A percentile compares a stretch with the other conserved stretches of the same genome.
Conservation (phyloP, 1,140 invertebrate genomes). For the Cherax destructor region DNA sequence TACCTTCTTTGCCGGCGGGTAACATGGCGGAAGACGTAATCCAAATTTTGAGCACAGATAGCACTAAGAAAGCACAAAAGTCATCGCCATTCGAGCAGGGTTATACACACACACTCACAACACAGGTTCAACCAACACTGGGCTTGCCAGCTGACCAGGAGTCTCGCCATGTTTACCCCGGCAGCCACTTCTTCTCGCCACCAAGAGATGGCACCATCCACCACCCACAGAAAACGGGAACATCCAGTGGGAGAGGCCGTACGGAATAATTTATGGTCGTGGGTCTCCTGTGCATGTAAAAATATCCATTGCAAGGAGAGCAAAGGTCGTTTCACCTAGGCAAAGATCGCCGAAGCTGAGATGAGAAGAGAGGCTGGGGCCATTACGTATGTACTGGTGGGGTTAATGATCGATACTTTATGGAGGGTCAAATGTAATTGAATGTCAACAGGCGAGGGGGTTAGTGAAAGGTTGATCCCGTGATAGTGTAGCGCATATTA, state of each 20-base stretch:
- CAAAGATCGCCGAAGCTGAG: not conserved
- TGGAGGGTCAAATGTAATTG: not conserved
- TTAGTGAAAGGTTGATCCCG: not conserved
- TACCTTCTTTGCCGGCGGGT: slow-evolving; percentile 16
- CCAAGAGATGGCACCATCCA: slow-evolving; percentile 38
- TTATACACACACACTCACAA: slow-evolving; percentile 52
- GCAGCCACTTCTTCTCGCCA: not conserved
- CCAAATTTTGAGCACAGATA: slow-evolving; percentile 55
- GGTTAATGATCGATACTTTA: not conserved
- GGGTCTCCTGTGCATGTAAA: slow-evolving; percentile 25
- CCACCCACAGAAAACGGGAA: slow-evolving; percentile 42
- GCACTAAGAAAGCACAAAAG: slow-evolving; percentile 55
- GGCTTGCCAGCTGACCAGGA: slow-evolving; percentile 48
- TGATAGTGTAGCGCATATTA: not conserved
- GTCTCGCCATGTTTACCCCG: slow-evolving; percentile 55
- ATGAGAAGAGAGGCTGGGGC: not conserved
- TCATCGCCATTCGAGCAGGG: slow-evolving; percentile 56
- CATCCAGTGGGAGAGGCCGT: not conserved
- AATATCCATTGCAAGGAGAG: slow-evolving; percentile 9
- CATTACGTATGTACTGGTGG: not conserved
- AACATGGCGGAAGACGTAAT: slow-evolving; percentile 47
- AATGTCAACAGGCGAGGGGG: not conserved
- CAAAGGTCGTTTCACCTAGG: slow-evolving; percentile 5
- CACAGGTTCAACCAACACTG: slow-evolving; percentile 56
- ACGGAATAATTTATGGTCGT: slow-evolving; percentile 20